Conservation (phyloP, 2,797 vertebrate genomes). For the Catamblyrhynchus diadema region DNA sequence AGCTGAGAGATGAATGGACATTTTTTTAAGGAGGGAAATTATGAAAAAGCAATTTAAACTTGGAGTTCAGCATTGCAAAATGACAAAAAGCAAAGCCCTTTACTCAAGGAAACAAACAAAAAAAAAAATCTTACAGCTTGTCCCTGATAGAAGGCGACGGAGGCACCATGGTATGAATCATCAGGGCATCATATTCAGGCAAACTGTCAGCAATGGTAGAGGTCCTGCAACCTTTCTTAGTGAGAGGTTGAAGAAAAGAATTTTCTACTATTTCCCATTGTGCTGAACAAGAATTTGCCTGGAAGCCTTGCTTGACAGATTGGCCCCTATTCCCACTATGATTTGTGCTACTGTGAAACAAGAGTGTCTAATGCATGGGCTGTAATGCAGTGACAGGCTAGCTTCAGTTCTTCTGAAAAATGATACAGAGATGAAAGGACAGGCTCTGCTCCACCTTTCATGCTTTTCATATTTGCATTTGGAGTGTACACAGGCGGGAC, state of each 20-base stretch:
- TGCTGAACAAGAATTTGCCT: constrained; percentile 83
- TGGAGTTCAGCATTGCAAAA: background rate
- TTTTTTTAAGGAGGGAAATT: background rate
- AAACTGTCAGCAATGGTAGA: constrained; percentile 70
- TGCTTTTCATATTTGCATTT: constrained; percentile 87
- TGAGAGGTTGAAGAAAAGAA: constrained; percentile 33
- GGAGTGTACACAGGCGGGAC: constrained; percentile 73
- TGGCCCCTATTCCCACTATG: constrained; percentile 75
- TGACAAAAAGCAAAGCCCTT: background rate
- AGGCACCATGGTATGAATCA: constrained; percentile 57
- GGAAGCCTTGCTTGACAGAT: constrained; percentile 85
- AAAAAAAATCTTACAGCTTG: constrained; percentile 44
- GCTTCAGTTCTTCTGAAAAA: constrained; percentile 80
- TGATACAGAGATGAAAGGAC: constrained; percentile 83
- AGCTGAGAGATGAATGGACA: background rate
- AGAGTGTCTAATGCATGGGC: constrained; percentile 81
- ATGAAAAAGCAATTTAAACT: constrained; percentile 23
- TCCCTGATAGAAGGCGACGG: constrained; percentile 45
- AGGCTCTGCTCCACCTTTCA: constrained; percentile 85
- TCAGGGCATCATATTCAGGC: constrained; percentile 54
- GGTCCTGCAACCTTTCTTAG: constrained; percentile 13
- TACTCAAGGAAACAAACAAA: background rate
- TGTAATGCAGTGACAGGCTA: constrained; percentile 81
- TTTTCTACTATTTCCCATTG: constrained; percentile 77
- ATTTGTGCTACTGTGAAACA: constrained; percentile 81